phyloP scores from a whole-genome alignment of 2,113 vertebrate genomes.

The Cnemophilus loriae region DNA sequence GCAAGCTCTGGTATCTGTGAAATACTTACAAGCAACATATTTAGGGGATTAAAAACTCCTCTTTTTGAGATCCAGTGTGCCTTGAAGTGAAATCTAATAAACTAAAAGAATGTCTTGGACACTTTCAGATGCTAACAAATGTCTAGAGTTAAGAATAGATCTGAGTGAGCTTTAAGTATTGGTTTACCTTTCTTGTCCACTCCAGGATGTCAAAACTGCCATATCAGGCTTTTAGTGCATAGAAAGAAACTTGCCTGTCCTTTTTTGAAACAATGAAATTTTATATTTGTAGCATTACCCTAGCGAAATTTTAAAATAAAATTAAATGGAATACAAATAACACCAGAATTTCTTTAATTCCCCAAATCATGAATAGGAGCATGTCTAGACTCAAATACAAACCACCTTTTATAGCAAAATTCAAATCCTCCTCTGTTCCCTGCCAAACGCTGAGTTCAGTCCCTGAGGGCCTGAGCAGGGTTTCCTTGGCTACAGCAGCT shows the following conservation, averaged over 20 bases:
- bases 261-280: background rate
- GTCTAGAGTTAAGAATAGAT: background rate
- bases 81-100: conserved; percentile 1
- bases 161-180: background rate
- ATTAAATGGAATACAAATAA: background rate
- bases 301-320: background rate
- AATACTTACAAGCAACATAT: background rate
- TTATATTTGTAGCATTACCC: background rate
- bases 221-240: background rate
- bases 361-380: background rate
- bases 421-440: background rate
- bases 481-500: background rate
- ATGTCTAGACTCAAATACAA: conserved; percentile 7
- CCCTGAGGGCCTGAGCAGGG: background rate
- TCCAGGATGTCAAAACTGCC: background rate
- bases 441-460: background rate
- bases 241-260: background rate
- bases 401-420: background rate
- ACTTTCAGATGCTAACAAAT: background rate
- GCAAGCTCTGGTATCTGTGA: background rate
- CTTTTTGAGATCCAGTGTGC: background rate
- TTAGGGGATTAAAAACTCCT: background rate
- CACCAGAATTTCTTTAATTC: background rate
- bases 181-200: background rate
- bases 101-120: background rate